Evolutionary conservation across 64 coral and sea anemone species (phyloP), one percentile per base, ranked within the genome.

Genomic region (Astreopora myriophthalma): DNA sequence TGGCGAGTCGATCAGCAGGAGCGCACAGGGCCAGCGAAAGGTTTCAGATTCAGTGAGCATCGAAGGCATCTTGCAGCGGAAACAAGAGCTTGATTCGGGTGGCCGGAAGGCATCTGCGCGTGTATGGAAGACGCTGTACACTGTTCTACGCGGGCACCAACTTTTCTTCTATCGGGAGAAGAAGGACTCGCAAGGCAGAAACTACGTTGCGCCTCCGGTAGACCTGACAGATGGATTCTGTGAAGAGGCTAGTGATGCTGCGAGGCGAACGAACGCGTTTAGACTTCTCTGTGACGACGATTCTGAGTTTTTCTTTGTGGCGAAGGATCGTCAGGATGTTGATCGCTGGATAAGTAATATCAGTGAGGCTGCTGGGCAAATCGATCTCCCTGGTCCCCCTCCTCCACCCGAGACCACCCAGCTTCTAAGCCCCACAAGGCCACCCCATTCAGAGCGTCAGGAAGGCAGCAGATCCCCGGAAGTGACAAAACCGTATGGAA

Each of bases 141-240:
- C 87, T 23, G 77, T 90, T 23, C 51, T 97, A 58, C 74, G 74
- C 24, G 95, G 83, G 30, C 60, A 84, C 26, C 65, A 87, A 63
- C 89, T 97, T 29, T 80, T 90, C n/a, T 97, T 97, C 70, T 97
- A 90, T 62, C 86, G 69, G 8, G 95, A 94, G 7, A 97, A 97
- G 65, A 94, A 87, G 49, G 81, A 85, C 27, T 24, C 82, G 6
- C 80, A 66, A 78, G 72, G 72, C 16, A 87, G 27, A 31, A 70
- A 93, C 85, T 87, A 97, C 22, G 80, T 81, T 26, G 79, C 87
- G 0, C 87, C 91, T 55, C 71, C 79, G 0, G 31, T 97, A 3
- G 84, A 90, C 30, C 64, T 97, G 26, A 89, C 69, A 69, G 91
- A 83, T 27, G 87, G 91, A 1, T 86, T 84, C 49, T 93, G 90